Conservation (phyloP, 2,888 invertebrate species). For the Salpingus planirostris region DNA sequence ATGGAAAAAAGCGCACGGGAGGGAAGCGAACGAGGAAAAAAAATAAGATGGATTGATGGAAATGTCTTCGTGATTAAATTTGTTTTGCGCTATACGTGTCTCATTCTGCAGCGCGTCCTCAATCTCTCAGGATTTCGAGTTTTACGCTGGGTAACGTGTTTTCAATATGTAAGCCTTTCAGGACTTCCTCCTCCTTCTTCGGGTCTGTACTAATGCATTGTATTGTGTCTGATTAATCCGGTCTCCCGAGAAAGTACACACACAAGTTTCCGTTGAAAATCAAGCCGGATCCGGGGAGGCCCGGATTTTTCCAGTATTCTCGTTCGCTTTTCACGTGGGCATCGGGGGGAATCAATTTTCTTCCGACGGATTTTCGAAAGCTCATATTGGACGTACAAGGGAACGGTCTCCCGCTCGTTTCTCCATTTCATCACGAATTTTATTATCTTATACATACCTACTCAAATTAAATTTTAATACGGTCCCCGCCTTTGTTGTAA, state of each 20-base stretch:
- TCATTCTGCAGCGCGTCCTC: conserved; percentile 27
- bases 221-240: conserved; percentile 30
- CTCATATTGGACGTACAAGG: too few relatives aligned
- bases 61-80: conserved; percentile 43
- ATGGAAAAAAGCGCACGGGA: conserved; percentile 29
- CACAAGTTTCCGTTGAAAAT: too few relatives aligned
- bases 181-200: conserved; percentile 6
- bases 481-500: conserved; percentile 13
- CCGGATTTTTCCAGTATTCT: too few relatives aligned
- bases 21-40: conserved; percentile 28
- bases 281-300: too few relatives aligned
- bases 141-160: conserved; percentile 25
- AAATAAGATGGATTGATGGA: conserved; percentile 43
- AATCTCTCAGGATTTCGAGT: conserved; percentile 25
- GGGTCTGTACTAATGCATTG: conserved; percentile 24
- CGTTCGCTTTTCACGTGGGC: too few relatives aligned
- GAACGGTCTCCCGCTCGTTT: conserved; percentile 1
- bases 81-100: conserved; percentile 41
- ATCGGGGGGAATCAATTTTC: too few relatives aligned
- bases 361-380: too few relatives aligned
- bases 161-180: conserved; percentile 31
- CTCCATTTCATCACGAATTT: conserved; percentile 2
- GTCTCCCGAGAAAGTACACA: conserved; percentile 8
- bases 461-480: conserved; percentile 16
- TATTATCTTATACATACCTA: not conserved